These are phyloP conservation scores for Andrena hattorfiana DNA, from an alignment of 2,888 invertebrate genomes.

Conservation along the genomic window DNA sequence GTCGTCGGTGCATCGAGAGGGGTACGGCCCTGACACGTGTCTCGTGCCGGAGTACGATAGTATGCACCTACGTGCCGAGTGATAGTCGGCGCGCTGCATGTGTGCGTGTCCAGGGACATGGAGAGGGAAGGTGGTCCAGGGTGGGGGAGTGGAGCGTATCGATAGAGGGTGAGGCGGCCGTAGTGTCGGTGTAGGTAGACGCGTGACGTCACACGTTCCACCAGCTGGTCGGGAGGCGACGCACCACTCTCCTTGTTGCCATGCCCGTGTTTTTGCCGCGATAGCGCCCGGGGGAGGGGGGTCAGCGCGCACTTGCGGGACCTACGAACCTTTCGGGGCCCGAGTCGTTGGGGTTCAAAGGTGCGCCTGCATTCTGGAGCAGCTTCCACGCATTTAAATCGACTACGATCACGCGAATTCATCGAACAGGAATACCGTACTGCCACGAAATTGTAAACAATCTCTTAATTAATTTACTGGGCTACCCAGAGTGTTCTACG, in stretches of 20 bases:
- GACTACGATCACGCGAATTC: background rate
- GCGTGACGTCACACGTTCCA: conserved; percentile 73
- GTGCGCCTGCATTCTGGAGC: conserved; percentile 12
- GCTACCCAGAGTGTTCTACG: background rate
- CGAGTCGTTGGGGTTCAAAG: conserved; percentile 7
- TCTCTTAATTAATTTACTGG: too few relatives aligned
- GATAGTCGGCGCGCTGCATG: conserved; percentile 5
- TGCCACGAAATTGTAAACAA: too few relatives aligned
- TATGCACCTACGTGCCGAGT: conserved; percentile 22
- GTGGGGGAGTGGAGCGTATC: conserved; percentile 28
- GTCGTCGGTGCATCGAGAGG: conserved; percentile 8
- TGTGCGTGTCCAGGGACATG: conserved; percentile 4
- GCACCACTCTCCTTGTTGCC: conserved; percentile 65
- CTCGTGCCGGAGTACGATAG: conserved; percentile 46
- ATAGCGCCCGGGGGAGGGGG: conserved; percentile 2
- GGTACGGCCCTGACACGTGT: conserved; percentile 60
- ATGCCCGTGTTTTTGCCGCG: conserved; percentile 60
- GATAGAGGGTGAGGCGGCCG: conserved; percentile 37
- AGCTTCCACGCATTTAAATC: background rate
- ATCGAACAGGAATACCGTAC: background rate
- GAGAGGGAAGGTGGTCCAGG: conserved; percentile 7
- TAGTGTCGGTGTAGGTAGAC: conserved; percentile 60
- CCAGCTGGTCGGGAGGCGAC: conserved; percentile 68
- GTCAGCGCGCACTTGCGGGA: conserved; percentile 20
- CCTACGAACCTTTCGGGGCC: conserved; percentile 28